Evolutionary conservation across 1,140 invertebrate genomes (phyloP).

Genomic region (Cyphomyrmex costatus): DNA sequence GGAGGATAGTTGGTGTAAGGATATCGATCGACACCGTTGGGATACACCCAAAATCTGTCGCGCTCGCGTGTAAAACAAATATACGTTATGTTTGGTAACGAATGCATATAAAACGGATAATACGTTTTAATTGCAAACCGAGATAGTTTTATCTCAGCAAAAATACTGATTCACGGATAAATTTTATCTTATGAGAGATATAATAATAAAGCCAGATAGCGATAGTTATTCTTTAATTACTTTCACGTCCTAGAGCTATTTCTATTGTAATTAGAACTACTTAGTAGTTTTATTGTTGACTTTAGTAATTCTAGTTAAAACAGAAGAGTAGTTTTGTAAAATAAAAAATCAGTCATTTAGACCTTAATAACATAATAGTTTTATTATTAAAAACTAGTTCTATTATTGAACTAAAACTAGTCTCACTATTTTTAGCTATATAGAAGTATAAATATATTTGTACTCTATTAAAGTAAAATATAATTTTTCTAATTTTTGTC

Average conservation of each 20-base stretch:
- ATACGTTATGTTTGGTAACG: not conserved
- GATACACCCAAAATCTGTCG: slow-evolving; percentile 40
- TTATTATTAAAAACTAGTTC: too few species aligned
- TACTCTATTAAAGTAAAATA: not conserved
- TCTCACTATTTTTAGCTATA: too few species aligned
- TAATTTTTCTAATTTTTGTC: not conserved
- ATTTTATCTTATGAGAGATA: not conserved
- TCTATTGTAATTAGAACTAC: not conserved
- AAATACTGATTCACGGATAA: not conserved
- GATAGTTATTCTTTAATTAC: not conserved
- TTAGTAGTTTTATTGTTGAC: too few species aligned
- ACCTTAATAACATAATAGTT: too few species aligned
- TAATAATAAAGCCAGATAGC: not conserved
- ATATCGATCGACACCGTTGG: slow-evolving; percentile 56
- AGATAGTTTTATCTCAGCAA: not conserved
- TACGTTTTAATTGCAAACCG: not conserved
- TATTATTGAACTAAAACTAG: too few species aligned
- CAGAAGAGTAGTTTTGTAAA: not conserved
- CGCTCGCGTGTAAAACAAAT: not conserved
- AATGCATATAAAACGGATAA: too few species aligned
- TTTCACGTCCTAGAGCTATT: not conserved
- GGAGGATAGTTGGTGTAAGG: slow-evolving; percentile 42
- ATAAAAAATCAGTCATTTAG: too few species aligned
- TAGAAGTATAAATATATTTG: too few species aligned
- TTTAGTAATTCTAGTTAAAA: not conserved